Conservation (phyloP, 2,113 vertebrate genomes). For the Sturnus vulgaris region DNA sequence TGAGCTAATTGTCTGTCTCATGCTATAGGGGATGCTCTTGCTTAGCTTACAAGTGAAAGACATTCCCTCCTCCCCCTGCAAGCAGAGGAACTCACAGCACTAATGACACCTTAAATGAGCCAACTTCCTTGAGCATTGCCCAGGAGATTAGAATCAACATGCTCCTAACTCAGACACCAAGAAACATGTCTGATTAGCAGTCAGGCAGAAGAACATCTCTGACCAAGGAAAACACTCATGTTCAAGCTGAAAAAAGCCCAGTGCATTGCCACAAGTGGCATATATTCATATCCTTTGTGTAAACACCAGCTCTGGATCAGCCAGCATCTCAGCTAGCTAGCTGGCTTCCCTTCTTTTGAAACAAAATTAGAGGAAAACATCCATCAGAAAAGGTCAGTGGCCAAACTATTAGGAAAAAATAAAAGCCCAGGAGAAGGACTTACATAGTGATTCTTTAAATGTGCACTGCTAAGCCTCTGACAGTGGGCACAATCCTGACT, state of each 20-base stretch:
- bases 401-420: neutral
- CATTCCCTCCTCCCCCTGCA: neutral
- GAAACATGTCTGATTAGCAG: constrained; percentile 15
- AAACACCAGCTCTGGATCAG: neutral
- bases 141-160: constrained; percentile 21
- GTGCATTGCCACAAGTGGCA: neutral
- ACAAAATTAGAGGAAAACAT: neutral
- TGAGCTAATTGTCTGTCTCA: neutral
- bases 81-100: neutral
- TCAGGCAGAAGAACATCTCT: constrained; percentile 25
- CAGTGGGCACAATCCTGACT: neutral
- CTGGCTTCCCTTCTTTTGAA: neutral
- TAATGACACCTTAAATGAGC: constrained; percentile 3
- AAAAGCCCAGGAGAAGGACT: neutral
- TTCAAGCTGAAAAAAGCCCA: neutral
- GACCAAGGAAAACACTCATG: neutral
- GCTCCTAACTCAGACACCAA: neutral
- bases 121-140: constrained; percentile 19
- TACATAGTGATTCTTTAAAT: neutral
- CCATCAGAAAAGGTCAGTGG: neutral
- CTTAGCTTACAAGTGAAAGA: constrained; percentile 1
- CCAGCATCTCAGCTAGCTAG: neutral
- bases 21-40: constrained; percentile 60
- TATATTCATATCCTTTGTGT: neutral
- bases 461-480: neutral